Evolutionary conservation across 2,888 invertebrate species (phyloP).

Genomic region (Folsomia candida): DNA sequence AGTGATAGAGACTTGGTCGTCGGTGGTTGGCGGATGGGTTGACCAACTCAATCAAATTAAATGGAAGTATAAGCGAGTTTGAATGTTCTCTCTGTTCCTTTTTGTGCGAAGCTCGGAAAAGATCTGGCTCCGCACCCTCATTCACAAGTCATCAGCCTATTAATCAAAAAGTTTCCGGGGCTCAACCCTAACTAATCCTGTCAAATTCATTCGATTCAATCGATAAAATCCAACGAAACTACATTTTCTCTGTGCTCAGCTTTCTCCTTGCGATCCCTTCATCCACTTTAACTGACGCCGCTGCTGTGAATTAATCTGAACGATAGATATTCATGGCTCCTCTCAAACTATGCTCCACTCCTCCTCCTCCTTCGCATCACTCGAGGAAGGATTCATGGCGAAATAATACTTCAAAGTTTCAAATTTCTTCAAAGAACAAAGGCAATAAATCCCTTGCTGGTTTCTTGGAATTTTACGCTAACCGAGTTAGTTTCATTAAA

Average conservation of each 20-base stretch:
- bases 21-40: constrained; percentile 34
- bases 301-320: no score
- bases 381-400: no score
- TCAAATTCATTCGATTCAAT: constrained; percentile 49
- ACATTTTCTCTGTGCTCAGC: constrained; percentile 17
- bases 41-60: constrained; percentile 47
- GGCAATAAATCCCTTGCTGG: neutral
- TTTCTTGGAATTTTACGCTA: no score
- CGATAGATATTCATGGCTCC: no score
- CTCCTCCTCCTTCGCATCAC: neutral
- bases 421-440: constrained; percentile 4
- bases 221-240: constrained; percentile 35
- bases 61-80: constrained; percentile 50
- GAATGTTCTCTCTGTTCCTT: constrained; percentile 35
- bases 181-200: constrained; percentile 44
- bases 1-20: no score
- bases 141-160: constrained; percentile 52
- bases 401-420: no score
- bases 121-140: constrained; percentile 34
- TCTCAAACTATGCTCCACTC: no score
- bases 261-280: constrained; percentile 4
- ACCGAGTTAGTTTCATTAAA: constrained; percentile 6
- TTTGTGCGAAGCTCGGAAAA: constrained; percentile 5
- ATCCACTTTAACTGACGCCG: constrained; percentile 1
- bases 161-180: constrained; percentile 51